phyloP scores from a whole-genome alignment of 2,113 vertebrate genomes.

The Beaufortia kweichowensis region DNA sequence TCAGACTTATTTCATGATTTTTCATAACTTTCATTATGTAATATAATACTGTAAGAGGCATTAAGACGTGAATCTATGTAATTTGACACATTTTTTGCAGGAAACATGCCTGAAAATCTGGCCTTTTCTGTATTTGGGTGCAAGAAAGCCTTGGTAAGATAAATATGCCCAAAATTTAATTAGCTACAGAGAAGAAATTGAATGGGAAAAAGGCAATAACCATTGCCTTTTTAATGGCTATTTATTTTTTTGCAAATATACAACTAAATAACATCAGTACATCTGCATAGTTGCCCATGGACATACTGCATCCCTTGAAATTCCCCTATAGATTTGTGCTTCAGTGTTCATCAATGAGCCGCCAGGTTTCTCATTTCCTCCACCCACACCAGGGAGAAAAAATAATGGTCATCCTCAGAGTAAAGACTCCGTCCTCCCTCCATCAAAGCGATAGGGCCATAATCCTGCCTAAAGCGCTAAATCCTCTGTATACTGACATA shows the following conservation, averaged over 20 bases:
- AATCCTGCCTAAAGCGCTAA: constrained; percentile 53
- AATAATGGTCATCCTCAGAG: constrained; percentile 46
- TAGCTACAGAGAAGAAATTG: too few relatives aligned
- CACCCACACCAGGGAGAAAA: constrained; percentile 31
- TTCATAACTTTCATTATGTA: neutral
- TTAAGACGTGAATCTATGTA: neutral
- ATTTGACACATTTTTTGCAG: neutral
- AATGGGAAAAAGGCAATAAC: too few relatives aligned
- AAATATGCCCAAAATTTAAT: too few relatives aligned
- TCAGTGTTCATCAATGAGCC: neutral
- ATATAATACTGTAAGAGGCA: neutral
- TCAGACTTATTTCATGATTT: neutral
- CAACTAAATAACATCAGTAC: too few relatives aligned
- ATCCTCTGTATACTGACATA: constrained; percentile 59
- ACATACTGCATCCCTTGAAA: too few relatives aligned
- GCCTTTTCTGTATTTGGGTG: too few relatives aligned
- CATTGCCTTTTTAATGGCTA: too few relatives aligned
- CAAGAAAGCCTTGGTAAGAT: too few relatives aligned
- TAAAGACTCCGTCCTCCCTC: constrained; percentile 36
- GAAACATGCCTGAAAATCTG: neutral
- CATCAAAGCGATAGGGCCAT: constrained; percentile 51
- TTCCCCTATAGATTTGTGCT: neutral
- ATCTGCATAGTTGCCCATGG: too few relatives aligned
- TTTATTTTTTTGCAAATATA: too few relatives aligned
- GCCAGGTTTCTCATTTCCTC: constrained; percentile 1